Evolutionary conservation across 2,113 vertebrate species (phyloP).

Genomic region (Pangasianodon gigas): DNA sequence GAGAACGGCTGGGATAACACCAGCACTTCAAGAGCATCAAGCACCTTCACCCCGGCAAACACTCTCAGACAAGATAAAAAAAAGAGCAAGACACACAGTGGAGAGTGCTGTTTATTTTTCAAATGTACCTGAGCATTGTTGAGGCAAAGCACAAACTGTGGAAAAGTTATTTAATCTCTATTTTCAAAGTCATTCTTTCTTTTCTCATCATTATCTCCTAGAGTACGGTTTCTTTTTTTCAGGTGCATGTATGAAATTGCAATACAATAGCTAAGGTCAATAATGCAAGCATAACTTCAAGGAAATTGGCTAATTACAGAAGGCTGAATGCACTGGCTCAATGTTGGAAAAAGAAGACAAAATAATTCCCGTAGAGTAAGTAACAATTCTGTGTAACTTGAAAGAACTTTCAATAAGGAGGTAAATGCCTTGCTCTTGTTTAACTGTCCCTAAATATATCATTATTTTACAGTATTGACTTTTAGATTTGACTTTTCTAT

Average conservation of each 20-base stretch:
- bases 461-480: conserved; percentile 11
- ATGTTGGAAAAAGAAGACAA: not conserved
- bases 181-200: not conserved
- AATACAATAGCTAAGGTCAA: conserved; percentile 45
- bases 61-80: conserved; percentile 78
- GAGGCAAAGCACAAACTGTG: not conserved
- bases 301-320: conserved; percentile 46
- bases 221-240: not conserved
- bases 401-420: not conserved
- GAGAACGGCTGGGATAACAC: conserved; percentile 83
- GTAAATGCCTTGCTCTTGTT: not conserved
- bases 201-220: not conserved
- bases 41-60: conserved; percentile 72
- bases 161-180: conserved; percentile 13
- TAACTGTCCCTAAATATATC: not conserved
- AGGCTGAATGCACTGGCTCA: conserved; percentile 7
- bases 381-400: not conserved
- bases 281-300: conserved; percentile 37
- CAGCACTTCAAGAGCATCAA: conserved; percentile 87
- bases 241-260: conserved; percentile 6
- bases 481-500: not conserved
- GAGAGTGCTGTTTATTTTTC: conserved; percentile 27
- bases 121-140: not conserved
- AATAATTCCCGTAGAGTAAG: not conserved
- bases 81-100: not conserved